phyloP scores from a whole-genome alignment of 1,140 invertebrate species.

The Penaeus vannamei region DNA sequence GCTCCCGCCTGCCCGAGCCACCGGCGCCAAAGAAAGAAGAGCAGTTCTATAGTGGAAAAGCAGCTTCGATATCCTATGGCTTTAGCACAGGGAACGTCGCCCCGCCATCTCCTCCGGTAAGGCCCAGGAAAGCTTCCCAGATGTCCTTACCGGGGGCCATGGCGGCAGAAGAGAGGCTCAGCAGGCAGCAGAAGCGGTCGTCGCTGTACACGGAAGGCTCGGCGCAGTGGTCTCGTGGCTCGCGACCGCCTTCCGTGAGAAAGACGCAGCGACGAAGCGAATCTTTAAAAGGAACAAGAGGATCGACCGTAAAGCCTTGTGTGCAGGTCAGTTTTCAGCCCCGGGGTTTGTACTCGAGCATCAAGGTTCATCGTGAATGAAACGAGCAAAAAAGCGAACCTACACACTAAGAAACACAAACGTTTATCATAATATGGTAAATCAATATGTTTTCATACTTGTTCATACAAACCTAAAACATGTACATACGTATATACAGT shows the following conservation, averaged over 20 bases:
- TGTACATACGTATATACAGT: too few species aligned
- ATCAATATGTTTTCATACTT: not conserved
- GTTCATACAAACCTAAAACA: too few species aligned
- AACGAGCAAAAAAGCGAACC: not conserved
- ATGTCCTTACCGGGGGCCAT: slow-evolving; percentile 56
- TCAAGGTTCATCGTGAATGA: not conserved
- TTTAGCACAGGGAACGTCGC: slow-evolving; percentile 23
- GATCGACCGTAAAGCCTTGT: slow-evolving; percentile 6
- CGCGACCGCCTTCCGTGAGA: slow-evolving; percentile 9
- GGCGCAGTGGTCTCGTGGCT: not conserved
- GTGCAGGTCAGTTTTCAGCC: slow-evolving; percentile 42
- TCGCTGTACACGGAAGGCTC: slow-evolving; percentile 11
- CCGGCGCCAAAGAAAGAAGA: not conserved
- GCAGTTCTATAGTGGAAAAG: slow-evolving; percentile 58
- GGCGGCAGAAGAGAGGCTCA: slow-evolving; percentile 42
- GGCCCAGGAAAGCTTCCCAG: slow-evolving; percentile 52
- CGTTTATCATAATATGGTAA: not conserved
- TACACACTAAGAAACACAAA: not conserved
- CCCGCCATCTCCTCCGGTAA: slow-evolving; percentile 54
- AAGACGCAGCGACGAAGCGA: slow-evolving; percentile 29
- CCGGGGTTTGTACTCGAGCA: not conserved
- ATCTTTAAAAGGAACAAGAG: not conserved
- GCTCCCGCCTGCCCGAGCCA: not conserved
- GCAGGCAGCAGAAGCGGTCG: slow-evolving; percentile 53
- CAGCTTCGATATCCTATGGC: slow-evolving; percentile 59